These are phyloP conservation scores for Epinephelus malabaricus DNA, from an alignment of 2,797 vertebrate species.

Conservation along the genomic window DNA sequence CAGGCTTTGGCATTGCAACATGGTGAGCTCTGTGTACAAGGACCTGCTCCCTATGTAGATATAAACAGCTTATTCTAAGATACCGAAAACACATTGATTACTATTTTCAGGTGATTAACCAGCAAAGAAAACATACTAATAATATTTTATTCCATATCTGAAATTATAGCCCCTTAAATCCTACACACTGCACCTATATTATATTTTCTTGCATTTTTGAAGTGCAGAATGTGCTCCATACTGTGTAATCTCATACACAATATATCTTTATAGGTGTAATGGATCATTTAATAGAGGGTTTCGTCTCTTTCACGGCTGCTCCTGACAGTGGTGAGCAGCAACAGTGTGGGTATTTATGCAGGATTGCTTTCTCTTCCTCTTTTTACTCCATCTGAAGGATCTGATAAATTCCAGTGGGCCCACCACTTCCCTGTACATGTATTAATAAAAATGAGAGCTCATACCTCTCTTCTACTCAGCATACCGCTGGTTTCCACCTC, in stretches of 20 bases:
- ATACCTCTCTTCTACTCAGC: neutral
- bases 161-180: too few relatives aligned
- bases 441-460: constrained; percentile 29
- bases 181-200: too few relatives aligned
- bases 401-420: neutral
- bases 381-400: constrained; percentile 27
- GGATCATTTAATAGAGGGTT: neutral
- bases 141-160: too few relatives aligned
- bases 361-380: constrained; percentile 13
- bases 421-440: neutral
- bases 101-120: too few relatives aligned
- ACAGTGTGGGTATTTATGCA: neutral
- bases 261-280: neutral
- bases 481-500: neutral
- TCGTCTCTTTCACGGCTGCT: constrained; percentile 1
- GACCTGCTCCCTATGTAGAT: too few relatives aligned
- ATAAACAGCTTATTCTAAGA: too few relatives aligned
- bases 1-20: too few relatives aligned
- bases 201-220: neutral
- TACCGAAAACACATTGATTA: too few relatives aligned
- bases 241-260: neutral
- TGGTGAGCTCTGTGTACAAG: too few relatives aligned
- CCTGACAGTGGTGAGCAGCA: neutral
- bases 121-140: too few relatives aligned
- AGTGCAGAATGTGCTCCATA: neutral